Conservation (phyloP, 2,113 vertebrate genomes). For the Brachirus orientalis region DNA sequence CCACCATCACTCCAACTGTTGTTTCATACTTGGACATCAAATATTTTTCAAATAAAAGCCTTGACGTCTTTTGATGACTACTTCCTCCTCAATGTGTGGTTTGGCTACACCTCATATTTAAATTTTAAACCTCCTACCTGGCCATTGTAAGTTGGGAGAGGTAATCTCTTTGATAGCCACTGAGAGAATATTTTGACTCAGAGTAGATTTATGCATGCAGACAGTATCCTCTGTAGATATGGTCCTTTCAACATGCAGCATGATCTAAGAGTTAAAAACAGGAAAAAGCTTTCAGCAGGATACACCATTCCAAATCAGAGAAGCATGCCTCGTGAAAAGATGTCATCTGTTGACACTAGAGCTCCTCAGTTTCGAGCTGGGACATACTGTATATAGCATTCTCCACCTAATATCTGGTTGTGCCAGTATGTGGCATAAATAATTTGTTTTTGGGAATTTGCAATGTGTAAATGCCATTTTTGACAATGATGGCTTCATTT, state of each 20-base stretch:
- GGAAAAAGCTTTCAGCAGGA: slow-evolving; percentile 54
- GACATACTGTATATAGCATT: background rate
- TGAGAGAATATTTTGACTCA: slow-evolving; percentile 45
- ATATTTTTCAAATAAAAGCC: slow-evolving; percentile 1
- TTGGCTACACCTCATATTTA: slow-evolving; percentile 27
- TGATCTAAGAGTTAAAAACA: slow-evolving; percentile 39
- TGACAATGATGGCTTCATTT: slow-evolving; percentile 5
- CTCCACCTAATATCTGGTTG: slow-evolving; percentile 25
- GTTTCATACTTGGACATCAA: slow-evolving; percentile 59
- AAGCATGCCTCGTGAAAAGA: slow-evolving; percentile 31
- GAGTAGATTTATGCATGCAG: slow-evolving; percentile 28
- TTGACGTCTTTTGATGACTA: slow-evolving; percentile 32
- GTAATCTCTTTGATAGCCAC: slow-evolving; percentile 33
- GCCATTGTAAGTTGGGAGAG: slow-evolving; percentile 30
- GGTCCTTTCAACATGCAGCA: slow-evolving; percentile 8
- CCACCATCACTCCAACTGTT: slow-evolving; percentile 46
- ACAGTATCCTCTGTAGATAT: slow-evolving; percentile 42
- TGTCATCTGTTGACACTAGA: slow-evolving; percentile 37
- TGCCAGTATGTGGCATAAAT: slow-evolving; percentile 6
- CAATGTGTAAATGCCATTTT: background rate
- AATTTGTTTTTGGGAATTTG: slow-evolving; percentile 8
- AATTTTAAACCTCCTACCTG: slow-evolving; percentile 40
- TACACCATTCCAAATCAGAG: slow-evolving; percentile 42
- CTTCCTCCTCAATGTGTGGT: slow-evolving; percentile 42
- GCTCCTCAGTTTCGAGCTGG: slow-evolving; percentile 4